These are phyloP conservation scores for Sylvilagus bachmani DNA, from an alignment of 2,113 vertebrate species.

Conservation along the genomic window DNA sequence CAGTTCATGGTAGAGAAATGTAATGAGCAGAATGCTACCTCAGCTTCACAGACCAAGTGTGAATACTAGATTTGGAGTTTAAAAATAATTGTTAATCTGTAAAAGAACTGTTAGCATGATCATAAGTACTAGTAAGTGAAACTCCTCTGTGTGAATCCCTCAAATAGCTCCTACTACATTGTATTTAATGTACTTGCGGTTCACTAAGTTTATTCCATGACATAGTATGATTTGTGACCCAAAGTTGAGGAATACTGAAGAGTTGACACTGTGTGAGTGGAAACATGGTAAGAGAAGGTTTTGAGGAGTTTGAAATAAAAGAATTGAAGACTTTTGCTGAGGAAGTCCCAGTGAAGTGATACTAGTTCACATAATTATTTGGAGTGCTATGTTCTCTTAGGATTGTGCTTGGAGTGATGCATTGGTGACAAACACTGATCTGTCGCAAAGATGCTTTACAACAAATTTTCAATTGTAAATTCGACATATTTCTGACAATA, in stretches of 20 bases:
- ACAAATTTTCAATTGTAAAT: neutral
- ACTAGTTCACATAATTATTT: neutral
- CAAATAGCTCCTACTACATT: neutral
- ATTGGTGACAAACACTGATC: neutral
- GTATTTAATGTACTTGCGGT: neutral
- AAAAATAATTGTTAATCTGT: neutral
- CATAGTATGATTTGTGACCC: neutral
- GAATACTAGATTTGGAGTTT: neutral
- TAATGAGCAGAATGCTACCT: neutral
- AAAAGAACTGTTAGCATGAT: neutral
- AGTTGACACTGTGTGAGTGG: neutral
- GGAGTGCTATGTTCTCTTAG: neutral
- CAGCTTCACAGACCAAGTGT: neutral
- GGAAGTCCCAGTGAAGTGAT: neutral
- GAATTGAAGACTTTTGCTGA: neutral
- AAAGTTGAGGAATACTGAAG: constrained; percentile 4
- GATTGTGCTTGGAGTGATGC: neutral
- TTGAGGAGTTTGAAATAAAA: constrained; percentile 3
- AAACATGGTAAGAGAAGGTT: neutral
- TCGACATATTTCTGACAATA: neutral
- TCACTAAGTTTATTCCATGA: neutral
- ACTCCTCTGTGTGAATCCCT: neutral
- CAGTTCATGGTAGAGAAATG: neutral
- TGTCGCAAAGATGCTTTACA: neutral
- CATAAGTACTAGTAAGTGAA: neutral